Conservation (phyloP, 1,140 invertebrate genomes). For the Ptiloglossa arizonensis region DNA sequence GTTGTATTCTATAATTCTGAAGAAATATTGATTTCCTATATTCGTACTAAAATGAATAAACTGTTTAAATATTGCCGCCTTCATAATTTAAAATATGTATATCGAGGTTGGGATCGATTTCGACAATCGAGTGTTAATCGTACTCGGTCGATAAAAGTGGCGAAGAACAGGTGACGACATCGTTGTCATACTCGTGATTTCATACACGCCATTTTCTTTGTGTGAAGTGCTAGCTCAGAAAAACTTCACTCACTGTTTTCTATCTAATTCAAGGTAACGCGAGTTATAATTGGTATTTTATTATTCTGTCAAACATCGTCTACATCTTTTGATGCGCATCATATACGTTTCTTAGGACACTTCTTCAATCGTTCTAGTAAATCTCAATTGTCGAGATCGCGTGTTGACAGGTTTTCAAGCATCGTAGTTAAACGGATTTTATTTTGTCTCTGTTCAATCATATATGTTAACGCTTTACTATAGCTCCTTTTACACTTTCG, state of each 20-base stretch:
- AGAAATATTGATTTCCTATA: neutral
- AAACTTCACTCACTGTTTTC: conserved; percentile 68
- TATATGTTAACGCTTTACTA: neutral
- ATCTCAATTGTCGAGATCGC: conserved; percentile 28
- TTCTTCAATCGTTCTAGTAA: conserved; percentile 15
- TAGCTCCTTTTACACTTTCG: neutral
- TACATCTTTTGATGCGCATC: conserved; percentile 11
- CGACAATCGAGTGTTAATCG: conserved; percentile 57
- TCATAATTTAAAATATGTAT: neutral
- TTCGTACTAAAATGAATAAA: neutral
- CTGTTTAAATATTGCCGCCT: conserved; percentile 11
- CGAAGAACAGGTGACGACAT: conserved; percentile 77
- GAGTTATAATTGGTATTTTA: conserved; percentile 40
- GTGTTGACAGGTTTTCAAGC: conserved; percentile 69
- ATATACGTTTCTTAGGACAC: conserved; percentile 9
- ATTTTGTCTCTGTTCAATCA: conserved; percentile 11
- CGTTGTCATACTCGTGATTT: conserved; percentile 80
- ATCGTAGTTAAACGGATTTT: conserved; percentile 54
- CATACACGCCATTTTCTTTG: conserved; percentile 81
- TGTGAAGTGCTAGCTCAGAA: conserved; percentile 73
- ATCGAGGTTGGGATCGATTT: conserved; percentile 29
- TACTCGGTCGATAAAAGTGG: conserved; percentile 68
- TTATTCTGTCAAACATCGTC: neutral
- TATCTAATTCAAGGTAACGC: conserved; percentile 69
- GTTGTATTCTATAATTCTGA: no score